Conservation (phyloP, 1,140 invertebrate species). For the Zaprionus inermis region DNA sequence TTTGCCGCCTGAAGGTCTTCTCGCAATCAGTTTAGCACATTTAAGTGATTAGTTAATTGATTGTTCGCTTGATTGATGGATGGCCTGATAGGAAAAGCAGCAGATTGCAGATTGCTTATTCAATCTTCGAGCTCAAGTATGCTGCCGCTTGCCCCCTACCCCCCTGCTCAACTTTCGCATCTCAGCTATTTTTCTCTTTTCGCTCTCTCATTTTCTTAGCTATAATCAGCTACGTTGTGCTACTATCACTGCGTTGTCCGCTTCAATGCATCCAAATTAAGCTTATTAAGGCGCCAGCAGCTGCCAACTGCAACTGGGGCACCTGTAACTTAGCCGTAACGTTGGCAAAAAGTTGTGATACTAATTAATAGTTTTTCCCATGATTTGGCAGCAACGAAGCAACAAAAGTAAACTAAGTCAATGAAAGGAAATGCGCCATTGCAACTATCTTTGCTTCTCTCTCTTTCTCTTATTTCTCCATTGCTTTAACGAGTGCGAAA, state of each 20-base stretch:
- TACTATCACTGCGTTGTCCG: constrained; percentile 62
- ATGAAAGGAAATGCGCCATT: constrained; percentile 20
- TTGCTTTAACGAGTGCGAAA: neutral
- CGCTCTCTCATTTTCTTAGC: neutral
- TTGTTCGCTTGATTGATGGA: constrained; percentile 34
- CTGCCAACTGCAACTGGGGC: constrained; percentile 16
- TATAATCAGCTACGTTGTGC: constrained; percentile 25
- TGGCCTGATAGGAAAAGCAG: constrained; percentile 22
- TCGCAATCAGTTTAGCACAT: constrained; percentile 35
- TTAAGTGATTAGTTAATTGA: constrained; percentile 45
- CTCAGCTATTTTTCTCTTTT: neutral
- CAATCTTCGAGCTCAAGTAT: constrained; percentile 13
- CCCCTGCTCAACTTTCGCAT: neutral
- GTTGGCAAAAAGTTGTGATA: constrained; percentile 71
- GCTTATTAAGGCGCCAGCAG: constrained; percentile 53
- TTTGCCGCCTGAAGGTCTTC: neutral
- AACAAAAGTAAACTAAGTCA: constrained; percentile 26
- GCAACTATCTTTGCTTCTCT: constrained; percentile 14
- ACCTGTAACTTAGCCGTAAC: constrained; percentile 58
- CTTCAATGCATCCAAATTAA: constrained; percentile 63
- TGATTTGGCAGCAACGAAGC: constrained; percentile 42
- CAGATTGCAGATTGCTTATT: constrained; percentile 19
- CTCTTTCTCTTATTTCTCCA: neutral
- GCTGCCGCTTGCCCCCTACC: neutral
- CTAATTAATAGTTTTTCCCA: constrained; percentile 77